Base-by-base conservation (phyloP, 2,113 vertebrate genomes). In the Colinus virginianus region DNA sequence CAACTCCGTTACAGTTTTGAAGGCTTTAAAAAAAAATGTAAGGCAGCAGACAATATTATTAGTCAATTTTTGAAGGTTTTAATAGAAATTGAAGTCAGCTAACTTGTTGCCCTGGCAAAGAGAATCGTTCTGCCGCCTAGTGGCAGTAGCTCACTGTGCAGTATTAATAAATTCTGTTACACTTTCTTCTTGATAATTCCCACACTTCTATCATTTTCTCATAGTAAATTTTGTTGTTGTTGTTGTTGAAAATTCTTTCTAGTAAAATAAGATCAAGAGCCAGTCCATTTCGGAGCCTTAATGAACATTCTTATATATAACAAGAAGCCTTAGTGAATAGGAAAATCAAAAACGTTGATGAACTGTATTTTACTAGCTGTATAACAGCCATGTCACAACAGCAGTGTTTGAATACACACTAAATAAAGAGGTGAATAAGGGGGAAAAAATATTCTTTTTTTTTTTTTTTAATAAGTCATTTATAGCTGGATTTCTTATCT, bases 71-170 rank as follows among this genome's bases (percentile, higher is more conserved):
- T 22, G 12, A 25, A 46, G 15, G 8, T 14, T 0, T 4, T 48
- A 23, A 18, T 10, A 53, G 26, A 6, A 25, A 11, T 28, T 67
- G 7, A 4, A n/a, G 19, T 1, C 30, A 3, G 34, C 4, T 1
- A 16, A 43, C 7, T 45, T 18, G 40, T 61, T 80, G 36, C 40
- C 20, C 1, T 15, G 38, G 8, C 0, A 1, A 51, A 76, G 32
- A 25, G 63, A 67, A 63, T 87, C 72, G 40, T 78, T 55, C 71
- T 97, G 96, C 88, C 96, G 95, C 87, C 96, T 97, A 93, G 93
- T 95, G 96, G 92, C 67, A 77, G 9, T 38, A 11, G 11, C 25
- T 32, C 2, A 19, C 84, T 46, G 6, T n/a, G 11, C 7, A 53
- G 48, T 70, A 46, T 51, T 42, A 66, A 61, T 58, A 48, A 13